Percentiles rank a stretch among this genome's conserved stretches.
Conservation (phyloP, 1,140 invertebrate species). For the Copidosoma floridanum region DNA sequence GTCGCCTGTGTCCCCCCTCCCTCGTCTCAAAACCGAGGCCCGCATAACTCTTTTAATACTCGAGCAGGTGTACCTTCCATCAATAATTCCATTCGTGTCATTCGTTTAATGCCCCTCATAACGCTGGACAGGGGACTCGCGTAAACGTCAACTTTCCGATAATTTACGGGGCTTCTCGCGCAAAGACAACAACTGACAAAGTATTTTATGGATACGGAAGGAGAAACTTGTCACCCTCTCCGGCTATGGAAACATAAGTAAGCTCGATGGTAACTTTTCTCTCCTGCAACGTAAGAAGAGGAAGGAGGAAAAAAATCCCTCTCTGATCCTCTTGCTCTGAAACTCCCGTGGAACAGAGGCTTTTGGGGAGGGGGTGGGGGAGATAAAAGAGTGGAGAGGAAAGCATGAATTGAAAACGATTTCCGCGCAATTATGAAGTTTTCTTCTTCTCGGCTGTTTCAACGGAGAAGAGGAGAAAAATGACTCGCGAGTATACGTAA, state of each 20-base stretch:
- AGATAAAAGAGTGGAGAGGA: neutral
- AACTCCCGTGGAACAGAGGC: neutral
- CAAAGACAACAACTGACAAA: conserved; percentile 4
- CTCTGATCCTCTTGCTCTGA: neutral
- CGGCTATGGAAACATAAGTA: conserved; percentile 9
- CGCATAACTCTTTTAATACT: neutral
- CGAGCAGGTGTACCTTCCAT: too few relatives aligned
- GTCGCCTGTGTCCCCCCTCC: too few relatives aligned
- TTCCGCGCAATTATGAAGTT: conserved; percentile 20
- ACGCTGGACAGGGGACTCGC: too few relatives aligned
- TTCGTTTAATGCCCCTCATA: too few relatives aligned
- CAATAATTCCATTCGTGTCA: too few relatives aligned
- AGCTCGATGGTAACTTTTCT: conserved; percentile 11
- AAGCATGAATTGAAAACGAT: conserved; percentile 14
- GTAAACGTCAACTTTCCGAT: neutral
- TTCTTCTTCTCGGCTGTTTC: neutral
- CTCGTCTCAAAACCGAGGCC: neutral
- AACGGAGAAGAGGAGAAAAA: neutral
- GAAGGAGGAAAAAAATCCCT: neutral
- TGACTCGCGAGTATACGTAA: neutral
- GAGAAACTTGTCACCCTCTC: conserved; percentile 13
- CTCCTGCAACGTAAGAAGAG: neutral
- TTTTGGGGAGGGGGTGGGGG: neutral
- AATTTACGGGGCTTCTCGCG: conserved; percentile 6
- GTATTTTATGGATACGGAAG: too few relatives aligned